Evolutionary conservation across 2,888 invertebrate genomes (phyloP).

Genomic region (Orchesella flavescens): DNA sequence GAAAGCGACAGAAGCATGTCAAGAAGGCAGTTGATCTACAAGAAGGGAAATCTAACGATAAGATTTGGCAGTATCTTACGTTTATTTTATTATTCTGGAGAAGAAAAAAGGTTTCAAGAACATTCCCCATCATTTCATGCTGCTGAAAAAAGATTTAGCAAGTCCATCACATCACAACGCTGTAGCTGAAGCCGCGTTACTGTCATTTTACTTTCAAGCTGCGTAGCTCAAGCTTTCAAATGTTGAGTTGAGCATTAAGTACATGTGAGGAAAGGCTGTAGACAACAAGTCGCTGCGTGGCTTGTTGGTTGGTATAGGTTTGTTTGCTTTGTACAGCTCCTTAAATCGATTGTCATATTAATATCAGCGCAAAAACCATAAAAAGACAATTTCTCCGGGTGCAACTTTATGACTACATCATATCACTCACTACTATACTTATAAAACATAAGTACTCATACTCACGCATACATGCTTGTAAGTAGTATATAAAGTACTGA

Average conservation of each 20-base stretch:
- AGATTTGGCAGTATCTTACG: too few relatives aligned
- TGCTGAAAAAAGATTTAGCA: too few relatives aligned
- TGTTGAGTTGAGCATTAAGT: too few relatives aligned
- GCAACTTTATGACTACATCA: constrained; percentile 32
- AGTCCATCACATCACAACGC: too few relatives aligned
- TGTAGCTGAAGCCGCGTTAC: too few relatives aligned
- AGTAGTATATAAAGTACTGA: too few relatives aligned
- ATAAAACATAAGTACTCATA: too few relatives aligned
- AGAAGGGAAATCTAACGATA: neutral
- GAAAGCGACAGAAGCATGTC: constrained; percentile 41
- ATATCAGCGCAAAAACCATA: constrained; percentile 37
- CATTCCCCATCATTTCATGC: neutral
- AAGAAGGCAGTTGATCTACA: constrained; percentile 43
- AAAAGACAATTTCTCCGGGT: constrained; percentile 47
- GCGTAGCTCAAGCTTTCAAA: too few relatives aligned
- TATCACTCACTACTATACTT: too few relatives aligned
- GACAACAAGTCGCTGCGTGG: too few relatives aligned
- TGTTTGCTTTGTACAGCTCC: neutral
- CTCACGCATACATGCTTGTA: neutral
- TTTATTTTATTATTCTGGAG: neutral
- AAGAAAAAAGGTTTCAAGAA: constrained; percentile 4
- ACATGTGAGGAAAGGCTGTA: too few relatives aligned
- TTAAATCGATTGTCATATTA: constrained; percentile 36
- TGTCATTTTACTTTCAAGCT: too few relatives aligned
- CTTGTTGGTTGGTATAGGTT: neutral